These are phyloP conservation scores for Lasiommata megera DNA, from an alignment of 2,888 invertebrate genomes.

Conservation along the genomic window DNA sequence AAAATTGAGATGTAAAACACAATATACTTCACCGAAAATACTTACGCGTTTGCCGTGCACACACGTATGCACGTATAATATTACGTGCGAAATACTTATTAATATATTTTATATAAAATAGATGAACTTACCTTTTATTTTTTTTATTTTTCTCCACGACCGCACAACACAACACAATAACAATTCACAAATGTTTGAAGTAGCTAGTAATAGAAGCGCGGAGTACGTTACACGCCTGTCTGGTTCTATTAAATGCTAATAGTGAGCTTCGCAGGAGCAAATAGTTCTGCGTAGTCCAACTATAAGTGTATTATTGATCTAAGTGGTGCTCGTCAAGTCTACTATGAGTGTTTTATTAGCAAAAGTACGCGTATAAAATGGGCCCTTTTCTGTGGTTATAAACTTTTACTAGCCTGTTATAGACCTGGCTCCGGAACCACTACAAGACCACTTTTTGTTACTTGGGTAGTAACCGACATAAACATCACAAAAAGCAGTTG, in stretches of 20 bases:
- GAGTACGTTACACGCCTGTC: background rate
- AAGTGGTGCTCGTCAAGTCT: no score
- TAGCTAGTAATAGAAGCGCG: background rate
- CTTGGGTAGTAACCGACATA: no score
- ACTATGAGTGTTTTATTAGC: no score
- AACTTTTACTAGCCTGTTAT: conserved; percentile 12
- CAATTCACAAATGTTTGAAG: conserved; percentile 4
- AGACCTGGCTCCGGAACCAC: conserved; percentile 10
- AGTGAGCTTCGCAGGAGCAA: no score
- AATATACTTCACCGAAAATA: conserved; percentile 12
- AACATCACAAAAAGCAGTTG: no score
- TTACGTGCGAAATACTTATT: conserved; percentile 9
- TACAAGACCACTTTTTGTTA: conserved; percentile 9
- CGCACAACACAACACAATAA: conserved; percentile 3
- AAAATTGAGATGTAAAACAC: conserved; percentile 10
- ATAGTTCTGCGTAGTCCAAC: no score
- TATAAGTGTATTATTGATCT: no score
- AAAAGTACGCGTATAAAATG: no score
- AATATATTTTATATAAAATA: conserved; percentile 7
- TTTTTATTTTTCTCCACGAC: conserved; percentile 10
- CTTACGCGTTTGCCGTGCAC: conserved; percentile 12
- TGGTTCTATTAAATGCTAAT: no score
- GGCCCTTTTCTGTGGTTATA: conserved; percentile 7
- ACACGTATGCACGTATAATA: conserved; percentile 10
- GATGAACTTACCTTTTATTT: conserved; percentile 4